Base-by-base conservation (phyloP, 2,888 invertebrate species). In the Notocelia uddmanniana region DNA sequence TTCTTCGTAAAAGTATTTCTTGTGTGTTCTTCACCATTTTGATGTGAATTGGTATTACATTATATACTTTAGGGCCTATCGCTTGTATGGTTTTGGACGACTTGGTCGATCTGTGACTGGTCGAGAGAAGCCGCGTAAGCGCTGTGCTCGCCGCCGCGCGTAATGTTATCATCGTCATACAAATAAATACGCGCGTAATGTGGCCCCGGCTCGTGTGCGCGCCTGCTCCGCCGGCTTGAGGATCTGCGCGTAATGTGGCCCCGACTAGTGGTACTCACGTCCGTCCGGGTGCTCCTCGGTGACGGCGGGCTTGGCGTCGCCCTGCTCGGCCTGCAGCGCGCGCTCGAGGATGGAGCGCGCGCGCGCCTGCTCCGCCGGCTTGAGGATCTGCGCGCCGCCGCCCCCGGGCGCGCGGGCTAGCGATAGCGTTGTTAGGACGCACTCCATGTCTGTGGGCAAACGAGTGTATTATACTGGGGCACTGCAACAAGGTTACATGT, bases 281-380 rank as follows among this genome's bases (percentile, higher is more conserved):
- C 37, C 97, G 90, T 97, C 97, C 0, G 97, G 97, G 88, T 97
- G 97, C 82, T 97, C 97, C 87, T 97, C 97, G 0, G 97, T 97
- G 75, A 97, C 95, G 31, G 90, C 79, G 64, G 86, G 82, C 75
- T 87, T 82, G 60, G 95, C 94, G 71, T 95, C 95, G 3, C 97
- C 96, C 78, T 96, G 96, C 88, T 98, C 98, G 10, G 97, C 96
- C 74, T 96, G 96, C 74, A 98, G 94, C 34, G 98, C 98, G 78
- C 97, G 95, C 84, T 96, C 96, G 75, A 98, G 94, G 81, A 98
- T 98, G 89, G 96, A 71, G n/a, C 50, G 37, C 11, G 66, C 70
- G 37, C 70, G 95, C 74, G 95, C 94, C 74, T 95, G 94, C 89
- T 98, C 98, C n/a, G 95, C 94, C 59, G 95, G 94, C 2, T 96